Evolutionary conservation across 2,888 invertebrate genomes (phyloP).

Genomic region (Nymphalis polychloros): DNA sequence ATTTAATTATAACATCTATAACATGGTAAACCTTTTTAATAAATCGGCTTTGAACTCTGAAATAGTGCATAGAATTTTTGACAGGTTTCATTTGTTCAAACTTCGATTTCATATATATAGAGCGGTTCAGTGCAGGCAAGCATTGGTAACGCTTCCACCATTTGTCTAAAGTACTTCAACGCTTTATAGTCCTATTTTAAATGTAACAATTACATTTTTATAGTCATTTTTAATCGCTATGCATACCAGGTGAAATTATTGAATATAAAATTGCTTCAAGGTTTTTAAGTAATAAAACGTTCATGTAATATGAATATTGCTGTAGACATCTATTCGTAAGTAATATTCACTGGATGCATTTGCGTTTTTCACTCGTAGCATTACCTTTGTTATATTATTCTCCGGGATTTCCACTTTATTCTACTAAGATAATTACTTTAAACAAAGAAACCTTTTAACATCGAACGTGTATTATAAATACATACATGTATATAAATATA

Average conservation of each 20-base stretch:
- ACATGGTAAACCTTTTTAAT: too few species aligned
- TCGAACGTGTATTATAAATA: not conserved
- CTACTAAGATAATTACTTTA: constrained; percentile 2
- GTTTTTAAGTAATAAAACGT: not conserved
- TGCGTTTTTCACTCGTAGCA: constrained; percentile 1
- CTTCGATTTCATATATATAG: constrained; percentile 1
- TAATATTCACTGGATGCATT: constrained; percentile 4
- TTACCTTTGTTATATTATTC: constrained; percentile 11
- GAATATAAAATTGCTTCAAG: not conserved
- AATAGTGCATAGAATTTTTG: not conserved
- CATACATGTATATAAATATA: too few species aligned
- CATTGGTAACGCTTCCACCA: constrained; percentile 14
- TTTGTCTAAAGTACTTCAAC: constrained; percentile 21
- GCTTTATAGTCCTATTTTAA: constrained; percentile 16
- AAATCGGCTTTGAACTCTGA: not conserved
- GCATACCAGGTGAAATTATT: too few species aligned
- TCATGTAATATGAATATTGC: not conserved
- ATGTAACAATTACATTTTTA: not conserved
- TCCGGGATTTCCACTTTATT: constrained; percentile 7
- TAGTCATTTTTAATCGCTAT: too few species aligned
- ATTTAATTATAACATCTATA: too few species aligned
- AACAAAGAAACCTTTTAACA: constrained; percentile 10
- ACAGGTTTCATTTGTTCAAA: not conserved
- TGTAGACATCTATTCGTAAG: constrained; percentile 1
- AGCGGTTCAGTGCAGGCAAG: constrained; percentile 6